phyloP scores from a whole-genome alignment of 2,113 vertebrate species.

The Mohoua ochrocephala region DNA sequence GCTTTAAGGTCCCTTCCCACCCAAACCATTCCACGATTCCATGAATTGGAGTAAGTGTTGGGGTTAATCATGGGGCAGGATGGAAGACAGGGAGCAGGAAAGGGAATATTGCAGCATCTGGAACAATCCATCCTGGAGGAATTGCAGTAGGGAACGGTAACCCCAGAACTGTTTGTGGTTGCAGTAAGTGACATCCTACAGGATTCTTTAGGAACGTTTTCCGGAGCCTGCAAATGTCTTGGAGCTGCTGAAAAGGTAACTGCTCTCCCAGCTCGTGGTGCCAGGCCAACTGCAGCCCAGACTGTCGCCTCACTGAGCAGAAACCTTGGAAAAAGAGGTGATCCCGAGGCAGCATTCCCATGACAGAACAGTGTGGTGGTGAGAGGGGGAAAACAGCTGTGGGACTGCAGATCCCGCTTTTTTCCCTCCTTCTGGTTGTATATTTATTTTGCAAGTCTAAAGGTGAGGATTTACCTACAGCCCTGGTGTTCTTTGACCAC shows the following conservation, averaged over 20 bases:
- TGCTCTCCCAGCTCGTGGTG: background rate
- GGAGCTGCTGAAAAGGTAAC: background rate
- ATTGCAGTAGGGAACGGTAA: fast-evolving
- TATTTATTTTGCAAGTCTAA: background rate
- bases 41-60: background rate
- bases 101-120: fast-evolving
- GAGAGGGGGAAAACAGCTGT: too few relatives aligned
- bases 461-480: background rate
- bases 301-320: fast-evolving
- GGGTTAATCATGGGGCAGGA: background rate
- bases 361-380: fast-evolving
- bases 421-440: background rate
- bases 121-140: background rate
- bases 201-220: background rate
- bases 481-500: background rate
- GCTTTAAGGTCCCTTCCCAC: background rate
- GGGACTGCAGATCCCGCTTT: background rate
- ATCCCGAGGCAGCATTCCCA: background rate
- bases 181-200: background rate
- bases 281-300: background rate
- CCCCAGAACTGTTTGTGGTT: background rate
- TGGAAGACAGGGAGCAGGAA: background rate
- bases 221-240: background rate
- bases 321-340: background rate
- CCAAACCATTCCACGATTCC: background rate